Evolutionary conservation across 2,797 vertebrate genomes (phyloP).

Genomic region (Eulemur mongoz): DNA sequence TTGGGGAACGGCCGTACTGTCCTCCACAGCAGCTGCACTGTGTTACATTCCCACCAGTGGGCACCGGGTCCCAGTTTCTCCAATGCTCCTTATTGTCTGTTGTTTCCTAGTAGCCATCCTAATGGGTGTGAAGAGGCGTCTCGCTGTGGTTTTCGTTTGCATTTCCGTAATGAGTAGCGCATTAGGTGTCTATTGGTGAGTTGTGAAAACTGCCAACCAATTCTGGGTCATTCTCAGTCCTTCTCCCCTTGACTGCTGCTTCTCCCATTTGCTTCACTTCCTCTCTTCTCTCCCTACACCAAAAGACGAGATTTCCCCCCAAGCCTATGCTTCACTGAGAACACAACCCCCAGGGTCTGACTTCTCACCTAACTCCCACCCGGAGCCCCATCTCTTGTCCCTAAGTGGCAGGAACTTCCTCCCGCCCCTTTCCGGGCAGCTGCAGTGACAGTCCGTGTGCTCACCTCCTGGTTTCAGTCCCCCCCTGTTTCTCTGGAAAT

Average conservation of each 20-base stretch:
- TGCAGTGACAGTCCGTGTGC: accelerated
- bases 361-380: neutral
- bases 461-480: neutral
- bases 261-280: neutral
- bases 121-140: neutral
- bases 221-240: neutral
- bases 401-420: accelerated
- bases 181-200: neutral
- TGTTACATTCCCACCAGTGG: neutral
- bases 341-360: no score
- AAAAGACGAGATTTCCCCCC: neutral
- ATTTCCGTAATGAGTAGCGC: neutral
- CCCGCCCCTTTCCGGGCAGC: neutral
- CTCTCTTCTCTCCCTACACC: neutral
- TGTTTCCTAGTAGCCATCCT: neutral
- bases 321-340: neutral
- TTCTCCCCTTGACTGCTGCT: neutral
- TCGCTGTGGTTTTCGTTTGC: neutral
- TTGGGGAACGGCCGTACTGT: neutral
- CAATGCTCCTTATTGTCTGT: neutral
- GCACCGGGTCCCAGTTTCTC: no score
- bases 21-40: neutral
- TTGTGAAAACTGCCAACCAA: neutral
- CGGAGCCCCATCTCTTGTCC: neutral
- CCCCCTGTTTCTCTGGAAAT: neutral